A percentile compares a stretch with the other conserved stretches of the same genome.
These are phyloP conservation scores for Chloroclystis v-ata DNA, from an alignment of 2,888 invertebrate genomes.

Conservation along the genomic window DNA sequence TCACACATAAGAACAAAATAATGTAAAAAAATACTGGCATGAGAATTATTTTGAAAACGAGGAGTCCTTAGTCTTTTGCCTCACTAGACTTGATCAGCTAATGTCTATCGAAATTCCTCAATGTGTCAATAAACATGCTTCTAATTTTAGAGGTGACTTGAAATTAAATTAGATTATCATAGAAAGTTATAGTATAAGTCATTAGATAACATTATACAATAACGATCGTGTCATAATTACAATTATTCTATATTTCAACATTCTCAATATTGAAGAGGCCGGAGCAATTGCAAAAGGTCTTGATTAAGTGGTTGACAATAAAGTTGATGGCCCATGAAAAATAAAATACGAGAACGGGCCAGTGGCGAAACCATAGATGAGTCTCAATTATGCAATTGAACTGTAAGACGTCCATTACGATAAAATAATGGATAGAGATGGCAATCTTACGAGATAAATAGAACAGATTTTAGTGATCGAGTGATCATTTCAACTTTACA, in stretches of 20 bases:
- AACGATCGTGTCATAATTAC: no score
- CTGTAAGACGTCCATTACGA: constrained; percentile 28
- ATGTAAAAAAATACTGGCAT: no score
- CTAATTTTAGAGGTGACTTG: no score
- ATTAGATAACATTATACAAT: no score
- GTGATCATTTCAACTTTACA: constrained; percentile 25
- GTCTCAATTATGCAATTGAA: constrained; percentile 26
- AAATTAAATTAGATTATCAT: no score
- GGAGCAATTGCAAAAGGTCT: constrained; percentile 19
- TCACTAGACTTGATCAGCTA: no score
- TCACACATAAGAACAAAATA: no score
- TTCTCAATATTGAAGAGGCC: neutral
- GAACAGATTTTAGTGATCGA: constrained; percentile 29
- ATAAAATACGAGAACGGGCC: constrained; percentile 32
- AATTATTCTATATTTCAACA: constrained; percentile 9
- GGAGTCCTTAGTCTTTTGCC: no score
- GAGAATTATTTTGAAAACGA: no score
- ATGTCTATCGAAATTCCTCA: no score
- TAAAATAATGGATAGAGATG: constrained; percentile 29
- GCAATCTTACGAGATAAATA: constrained; percentile 24
- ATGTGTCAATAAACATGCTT: no score
- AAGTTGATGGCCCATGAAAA: constrained; percentile 38
- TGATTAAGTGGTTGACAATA: constrained; percentile 21
- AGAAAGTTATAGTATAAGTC: no score
- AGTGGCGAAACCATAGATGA: constrained; percentile 29